Conservation (phyloP, 1,140 invertebrate species). For the Drepana arcuata region DNA sequence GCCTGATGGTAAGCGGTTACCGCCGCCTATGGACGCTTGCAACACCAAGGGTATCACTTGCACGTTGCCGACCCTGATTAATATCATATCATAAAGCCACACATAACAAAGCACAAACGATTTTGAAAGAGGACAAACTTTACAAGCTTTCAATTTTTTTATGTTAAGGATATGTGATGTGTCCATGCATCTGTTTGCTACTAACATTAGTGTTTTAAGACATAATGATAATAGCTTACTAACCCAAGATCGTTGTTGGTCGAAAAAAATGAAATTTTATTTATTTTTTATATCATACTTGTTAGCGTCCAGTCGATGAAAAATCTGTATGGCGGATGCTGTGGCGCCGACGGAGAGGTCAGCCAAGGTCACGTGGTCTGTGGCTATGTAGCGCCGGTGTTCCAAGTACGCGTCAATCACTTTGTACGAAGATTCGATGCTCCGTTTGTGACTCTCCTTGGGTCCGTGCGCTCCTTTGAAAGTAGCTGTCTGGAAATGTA, state of each 20-base stretch:
- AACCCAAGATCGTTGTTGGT: neutral
- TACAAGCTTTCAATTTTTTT: too few species aligned
- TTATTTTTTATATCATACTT: slow-evolving; percentile 22
- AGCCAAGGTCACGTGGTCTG: slow-evolving; percentile 25
- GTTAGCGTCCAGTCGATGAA: slow-evolving; percentile 17
- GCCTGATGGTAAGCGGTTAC: too few species aligned
- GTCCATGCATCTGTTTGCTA: neutral
- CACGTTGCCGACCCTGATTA: too few species aligned
- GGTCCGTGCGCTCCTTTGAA: too few species aligned
- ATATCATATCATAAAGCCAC: too few species aligned
- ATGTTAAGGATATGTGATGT: too few species aligned
- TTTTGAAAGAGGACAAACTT: too few species aligned
- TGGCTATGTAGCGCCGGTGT: slow-evolving; percentile 13
- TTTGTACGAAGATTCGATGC: slow-evolving; percentile 22
- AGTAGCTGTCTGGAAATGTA: slow-evolving; percentile 17
- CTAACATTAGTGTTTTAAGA: too few species aligned
- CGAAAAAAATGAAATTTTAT: too few species aligned
- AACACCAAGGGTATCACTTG: too few species aligned
- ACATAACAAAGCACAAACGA: too few species aligned
- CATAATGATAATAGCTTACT: neutral
- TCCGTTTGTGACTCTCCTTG: slow-evolving; percentile 9
- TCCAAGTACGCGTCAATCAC: slow-evolving; percentile 27
- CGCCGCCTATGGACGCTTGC: too few species aligned
- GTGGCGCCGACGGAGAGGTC: slow-evolving; percentile 26
- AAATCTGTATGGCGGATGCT: slow-evolving; percentile 9